Conservation (phyloP, 2,113 vertebrate genomes). For the Anas platyrhynchos region DNA sequence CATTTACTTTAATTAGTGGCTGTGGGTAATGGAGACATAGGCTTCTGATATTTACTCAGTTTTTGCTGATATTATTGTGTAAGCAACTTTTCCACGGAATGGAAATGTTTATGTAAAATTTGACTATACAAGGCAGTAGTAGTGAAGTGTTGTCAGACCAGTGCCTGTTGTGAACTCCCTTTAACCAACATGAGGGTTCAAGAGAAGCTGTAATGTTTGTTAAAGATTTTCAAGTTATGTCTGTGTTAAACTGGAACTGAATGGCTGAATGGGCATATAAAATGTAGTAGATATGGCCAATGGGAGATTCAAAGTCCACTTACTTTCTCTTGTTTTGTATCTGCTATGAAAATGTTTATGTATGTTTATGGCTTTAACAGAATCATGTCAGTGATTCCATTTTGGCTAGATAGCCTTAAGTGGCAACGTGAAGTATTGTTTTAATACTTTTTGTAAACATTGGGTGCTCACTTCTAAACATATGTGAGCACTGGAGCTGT, state of each 20-base stretch:
- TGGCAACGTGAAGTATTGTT: background rate
- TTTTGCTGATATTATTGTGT: background rate
- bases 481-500: background rate
- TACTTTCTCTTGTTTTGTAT: background rate
- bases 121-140: background rate
- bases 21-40: background rate
- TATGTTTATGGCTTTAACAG: background rate
- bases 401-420: background rate
- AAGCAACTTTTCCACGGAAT: background rate
- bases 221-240: background rate
- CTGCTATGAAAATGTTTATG: background rate
- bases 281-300: background rate
- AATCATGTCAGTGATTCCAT: background rate
- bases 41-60: background rate
- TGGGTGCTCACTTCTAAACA: fast-evolving
- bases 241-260: background rate
- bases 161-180: background rate
- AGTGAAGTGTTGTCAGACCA: background rate
- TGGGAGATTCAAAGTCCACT: background rate
- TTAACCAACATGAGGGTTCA: background rate
- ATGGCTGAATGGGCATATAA: background rate
- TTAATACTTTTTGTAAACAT: slow-evolving; percentile 20
- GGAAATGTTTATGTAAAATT: background rate
- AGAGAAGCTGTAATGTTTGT: background rate
- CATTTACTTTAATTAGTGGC: background rate